Evolutionary conservation across 2,797 vertebrate genomes (phyloP), one percentile per base, ranked within the genome.

Genomic region (Florisuga fusca): DNA sequence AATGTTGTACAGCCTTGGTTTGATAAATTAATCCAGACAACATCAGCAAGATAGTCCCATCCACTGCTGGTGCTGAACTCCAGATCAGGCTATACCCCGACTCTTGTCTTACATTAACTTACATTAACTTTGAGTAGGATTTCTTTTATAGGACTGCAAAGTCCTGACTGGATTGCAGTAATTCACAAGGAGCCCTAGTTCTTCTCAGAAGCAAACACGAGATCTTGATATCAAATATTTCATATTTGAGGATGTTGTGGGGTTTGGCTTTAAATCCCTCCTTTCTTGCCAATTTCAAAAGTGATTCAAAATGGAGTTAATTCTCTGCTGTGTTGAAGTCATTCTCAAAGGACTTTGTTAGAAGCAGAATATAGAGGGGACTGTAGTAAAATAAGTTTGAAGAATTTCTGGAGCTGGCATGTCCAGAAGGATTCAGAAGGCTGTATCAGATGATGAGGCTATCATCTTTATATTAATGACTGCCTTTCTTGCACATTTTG

Each of bases 291-390:
- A 78, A 91, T 76, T 90, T 77, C 84, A 89, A 84, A 91, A 87
- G n/a, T 36, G 79, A 91, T 75, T 87, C 79, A 83, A 93, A 94
- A 78, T 51, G 6, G 13, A 93, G 76, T 89, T 88, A 41, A 69
- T 86, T 90, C 95, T 90, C 90, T 94, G 76, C 71, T 85, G 84
- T 62, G 27, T 72, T 94, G 57, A 53, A 90, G 73, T 67, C 87
- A 69, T 73, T 92, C 71, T 89, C 89, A 84, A 22, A 76, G 68
- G 84, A 93, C 64, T 84, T 84, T 4, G 58, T 83, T 58, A 87
- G 69, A 85, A 75, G 64, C 64, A 94, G 82, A 83, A 92, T 53
- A 75, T 8, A 93, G 50, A 94, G 31, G 7, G 21, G 82, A 89
- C 13, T 94, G 58, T 64, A 94, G 54, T 58, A 93, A 81, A 93